phyloP scores from a whole-genome alignment of 2,113 vertebrate genomes.

The Sialia sialis region DNA sequence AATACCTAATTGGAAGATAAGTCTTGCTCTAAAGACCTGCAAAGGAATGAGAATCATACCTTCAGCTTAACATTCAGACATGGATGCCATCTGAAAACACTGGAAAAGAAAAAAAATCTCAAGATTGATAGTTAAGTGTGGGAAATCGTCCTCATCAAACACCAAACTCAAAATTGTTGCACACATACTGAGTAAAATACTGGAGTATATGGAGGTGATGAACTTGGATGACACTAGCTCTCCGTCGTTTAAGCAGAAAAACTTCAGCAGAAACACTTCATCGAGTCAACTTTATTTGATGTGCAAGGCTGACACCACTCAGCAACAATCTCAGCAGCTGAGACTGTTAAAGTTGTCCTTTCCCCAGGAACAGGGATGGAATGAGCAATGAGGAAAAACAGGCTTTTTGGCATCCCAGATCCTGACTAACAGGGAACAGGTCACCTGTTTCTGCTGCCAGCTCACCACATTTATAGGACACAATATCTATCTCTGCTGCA shows the following conservation, averaged over 20 bases:
- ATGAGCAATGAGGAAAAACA: neutral
- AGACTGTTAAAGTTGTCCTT: neutral
- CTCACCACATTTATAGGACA: neutral
- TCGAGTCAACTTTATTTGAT: accelerated
- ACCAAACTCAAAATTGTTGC: neutral
- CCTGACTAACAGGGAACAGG: neutral
- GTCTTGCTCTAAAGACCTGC: neutral
- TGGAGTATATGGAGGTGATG: neutral
- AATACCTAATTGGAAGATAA: neutral
- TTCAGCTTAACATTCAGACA: neutral
- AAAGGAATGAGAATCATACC: neutral
- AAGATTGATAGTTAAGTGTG: neutral
- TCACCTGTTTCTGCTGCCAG: neutral
- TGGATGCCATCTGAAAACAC: neutral
- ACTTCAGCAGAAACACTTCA: neutral
- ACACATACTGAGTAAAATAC: neutral
- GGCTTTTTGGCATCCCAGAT: neutral
- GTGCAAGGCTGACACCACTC: neutral
- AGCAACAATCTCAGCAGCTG: neutral
- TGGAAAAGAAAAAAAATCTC: neutral
- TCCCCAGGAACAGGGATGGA: neutral
- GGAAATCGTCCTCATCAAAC: neutral
- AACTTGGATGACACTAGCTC: neutral
- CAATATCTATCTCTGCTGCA: neutral
- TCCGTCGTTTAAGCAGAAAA: neutral